Percentiles rank a stretch among this genome's conserved stretches.
Conservation (phyloP, 1,140 invertebrate species). For the Euschistus heros region DNA sequence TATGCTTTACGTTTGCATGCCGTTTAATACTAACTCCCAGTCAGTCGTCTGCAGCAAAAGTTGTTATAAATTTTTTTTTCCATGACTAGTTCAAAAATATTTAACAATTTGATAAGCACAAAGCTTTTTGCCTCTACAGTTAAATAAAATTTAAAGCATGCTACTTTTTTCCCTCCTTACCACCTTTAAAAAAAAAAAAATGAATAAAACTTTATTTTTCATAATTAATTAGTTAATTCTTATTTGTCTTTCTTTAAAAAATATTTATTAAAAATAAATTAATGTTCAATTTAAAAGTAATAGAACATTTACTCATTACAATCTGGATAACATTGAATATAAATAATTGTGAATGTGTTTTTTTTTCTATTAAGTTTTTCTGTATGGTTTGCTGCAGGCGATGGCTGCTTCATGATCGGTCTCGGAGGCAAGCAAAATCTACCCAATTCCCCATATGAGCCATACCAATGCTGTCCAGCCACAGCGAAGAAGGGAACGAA, state of each 20-base stretch:
- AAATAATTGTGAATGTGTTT: no score
- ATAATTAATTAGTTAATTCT: no score
- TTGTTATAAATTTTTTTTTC: conserved; percentile 19
- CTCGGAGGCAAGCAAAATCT: conserved; percentile 67
- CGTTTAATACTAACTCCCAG: conserved; percentile 26
- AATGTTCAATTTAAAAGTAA: no score
- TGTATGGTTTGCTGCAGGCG: conserved; percentile 57
- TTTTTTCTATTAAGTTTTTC: background rate
- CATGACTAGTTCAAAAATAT: conserved; percentile 7
- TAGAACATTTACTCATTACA: no score
- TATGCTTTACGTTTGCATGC: conserved; percentile 1
- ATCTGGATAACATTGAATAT: no score
- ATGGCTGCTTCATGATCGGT: conserved; percentile 90
- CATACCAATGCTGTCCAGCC: conserved; percentile 81
- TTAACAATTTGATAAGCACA: background rate
- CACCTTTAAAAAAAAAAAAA: no score
- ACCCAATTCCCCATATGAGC: conserved; percentile 68
- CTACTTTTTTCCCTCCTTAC: conserved; percentile 3
- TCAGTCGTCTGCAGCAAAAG: conserved; percentile 32
- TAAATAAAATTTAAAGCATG: conserved; percentile 29
- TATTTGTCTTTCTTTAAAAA: no score
- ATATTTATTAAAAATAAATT: no score
- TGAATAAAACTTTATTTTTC: no score
- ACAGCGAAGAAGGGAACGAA: conserved; percentile 60
- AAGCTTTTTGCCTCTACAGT: conserved; percentile 20